Evolutionary conservation across 2,113 vertebrate species (phyloP).

Genomic region (Eurystomus gularis): DNA sequence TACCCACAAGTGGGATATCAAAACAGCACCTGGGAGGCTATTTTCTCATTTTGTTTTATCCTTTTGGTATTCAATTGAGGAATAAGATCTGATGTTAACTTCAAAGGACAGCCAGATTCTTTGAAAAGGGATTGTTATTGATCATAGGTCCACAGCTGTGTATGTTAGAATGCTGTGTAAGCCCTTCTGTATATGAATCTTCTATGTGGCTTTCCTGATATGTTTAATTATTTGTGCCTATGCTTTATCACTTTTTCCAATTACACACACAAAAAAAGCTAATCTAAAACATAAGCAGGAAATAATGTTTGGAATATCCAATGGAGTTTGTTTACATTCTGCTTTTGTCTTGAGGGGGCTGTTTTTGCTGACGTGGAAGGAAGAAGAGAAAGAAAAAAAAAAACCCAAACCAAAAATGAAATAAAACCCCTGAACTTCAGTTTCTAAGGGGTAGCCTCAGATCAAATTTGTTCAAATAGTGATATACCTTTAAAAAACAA

Average conservation of each 20-base stretch:
- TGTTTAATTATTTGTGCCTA: neutral
- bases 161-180: neutral
- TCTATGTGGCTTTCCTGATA: neutral
- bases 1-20: neutral
- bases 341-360: neutral
- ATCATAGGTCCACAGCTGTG: neutral
- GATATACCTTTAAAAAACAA: neutral
- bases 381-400: neutral
- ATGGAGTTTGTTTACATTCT: neutral
- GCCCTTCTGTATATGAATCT: neutral
- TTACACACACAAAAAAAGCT: neutral
- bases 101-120: conserved; percentile 32
- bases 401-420: neutral
- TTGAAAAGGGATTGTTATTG: conserved; percentile 45
- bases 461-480: neutral
- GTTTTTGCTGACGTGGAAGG: neutral
- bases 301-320: neutral
- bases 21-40: conserved; percentile 21
- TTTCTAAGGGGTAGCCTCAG: neutral
- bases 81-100: conserved; percentile 22
- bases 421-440: neutral
- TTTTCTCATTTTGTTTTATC: conserved; percentile 24
- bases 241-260: neutral
- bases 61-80: neutral
- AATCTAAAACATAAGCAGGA: neutral